Base-by-base conservation (phyloP, 2,113 vertebrate species). In the Hepsetus odoe region DNA sequence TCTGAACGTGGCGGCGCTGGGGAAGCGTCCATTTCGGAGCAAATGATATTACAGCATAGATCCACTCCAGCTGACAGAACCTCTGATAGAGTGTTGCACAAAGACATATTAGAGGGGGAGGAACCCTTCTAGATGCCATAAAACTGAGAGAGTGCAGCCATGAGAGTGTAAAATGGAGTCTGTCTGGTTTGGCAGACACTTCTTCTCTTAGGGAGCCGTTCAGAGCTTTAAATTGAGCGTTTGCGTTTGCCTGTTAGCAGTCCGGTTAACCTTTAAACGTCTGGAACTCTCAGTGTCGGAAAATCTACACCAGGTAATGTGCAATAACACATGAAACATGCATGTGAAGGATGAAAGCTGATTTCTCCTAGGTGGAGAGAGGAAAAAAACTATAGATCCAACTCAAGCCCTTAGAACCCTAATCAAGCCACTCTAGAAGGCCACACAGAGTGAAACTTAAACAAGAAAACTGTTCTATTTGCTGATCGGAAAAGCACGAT, bases 21-120 rank as follows among this genome's bases (percentile, higher is more conserved):
- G 87, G 84, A 83, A 89, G 89, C 85, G n/a, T n/a, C 84, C 84
- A 85, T 90, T 92, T 86, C 88, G 78, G 80, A 12, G 84, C 79
- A 76, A 87, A 85, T 85, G 88, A 92, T 90, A 91, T 91, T 89
- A 84, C 83, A 33, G 88, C 87, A 90, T 90, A 89, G 88, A 91
- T 90, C 87, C 87, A 83, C 87, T 83, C 83, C 85, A 87, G 75
- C 81, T 91, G 90, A 90, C 90, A 90, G 89, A 87, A 89, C 91
- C 88, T 90, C 87, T 88, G 91, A 90, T 89, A 90, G 82, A 80
- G 16, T 49, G 46, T 20, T 20, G 46, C 46, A 49, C 46, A 49
- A 20, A 49, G 46, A 49, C 18, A 20, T 5, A 80, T 77, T 62
- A 33, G 82, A 83, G 86, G 87, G 89, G 89, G 85, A 90, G 91